Percentiles rank a stretch among this genome's conserved stretches.
These are phyloP conservation scores for Tachina grossa DNA, from an alignment of 2,888 invertebrate genomes.

Conservation along the genomic window DNA sequence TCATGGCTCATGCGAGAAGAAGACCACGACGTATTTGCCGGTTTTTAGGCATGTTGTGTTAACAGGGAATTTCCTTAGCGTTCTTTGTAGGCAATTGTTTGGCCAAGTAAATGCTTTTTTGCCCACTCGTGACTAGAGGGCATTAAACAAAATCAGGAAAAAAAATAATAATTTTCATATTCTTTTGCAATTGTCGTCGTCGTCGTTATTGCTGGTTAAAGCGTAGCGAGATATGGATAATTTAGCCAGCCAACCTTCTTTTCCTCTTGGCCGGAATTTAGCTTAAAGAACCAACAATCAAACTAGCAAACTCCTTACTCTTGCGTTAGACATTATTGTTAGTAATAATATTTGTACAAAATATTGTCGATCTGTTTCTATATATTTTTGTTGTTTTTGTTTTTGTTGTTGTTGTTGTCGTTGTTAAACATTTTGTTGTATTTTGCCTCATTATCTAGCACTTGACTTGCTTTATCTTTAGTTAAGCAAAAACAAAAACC, in stretches of 20 bases:
- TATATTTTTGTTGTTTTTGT: not conserved
- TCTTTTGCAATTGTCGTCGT: slow-evolving; percentile 50
- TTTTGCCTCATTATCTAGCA: slow-evolving; percentile 67
- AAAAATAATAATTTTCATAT: slow-evolving; percentile 55
- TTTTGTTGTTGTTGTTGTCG: slow-evolving; percentile 28
- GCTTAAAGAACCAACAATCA: slow-evolving; percentile 12
- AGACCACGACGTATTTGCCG: slow-evolving; percentile 46
- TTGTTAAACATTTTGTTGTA: slow-evolving; percentile 57
- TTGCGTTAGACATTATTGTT: slow-evolving; percentile 30
- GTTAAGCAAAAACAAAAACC: slow-evolving; percentile 8
- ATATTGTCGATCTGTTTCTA: slow-evolving; percentile 57
- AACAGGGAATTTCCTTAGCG: slow-evolving; percentile 35
- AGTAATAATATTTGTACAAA: slow-evolving; percentile 48
- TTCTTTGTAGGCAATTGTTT: slow-evolving; percentile 48
- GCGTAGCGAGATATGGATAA: slow-evolving; percentile 31
- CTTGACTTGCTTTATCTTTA: slow-evolving; percentile 69
- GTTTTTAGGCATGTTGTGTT: slow-evolving; percentile 33
- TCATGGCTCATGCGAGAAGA: not conserved
- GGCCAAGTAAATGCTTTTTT: slow-evolving; percentile 56
- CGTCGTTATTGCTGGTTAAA: slow-evolving; percentile 3
- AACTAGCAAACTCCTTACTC: slow-evolving; percentile 1
- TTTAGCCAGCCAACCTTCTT: slow-evolving; percentile 28
- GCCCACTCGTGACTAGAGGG: slow-evolving; percentile 67
- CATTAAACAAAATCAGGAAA: slow-evolving; percentile 49
- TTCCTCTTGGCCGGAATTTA: slow-evolving; percentile 19